Evolutionary conservation across 2,113 vertebrate genomes (phyloP).

Genomic region (Nycticebus coucang): DNA sequence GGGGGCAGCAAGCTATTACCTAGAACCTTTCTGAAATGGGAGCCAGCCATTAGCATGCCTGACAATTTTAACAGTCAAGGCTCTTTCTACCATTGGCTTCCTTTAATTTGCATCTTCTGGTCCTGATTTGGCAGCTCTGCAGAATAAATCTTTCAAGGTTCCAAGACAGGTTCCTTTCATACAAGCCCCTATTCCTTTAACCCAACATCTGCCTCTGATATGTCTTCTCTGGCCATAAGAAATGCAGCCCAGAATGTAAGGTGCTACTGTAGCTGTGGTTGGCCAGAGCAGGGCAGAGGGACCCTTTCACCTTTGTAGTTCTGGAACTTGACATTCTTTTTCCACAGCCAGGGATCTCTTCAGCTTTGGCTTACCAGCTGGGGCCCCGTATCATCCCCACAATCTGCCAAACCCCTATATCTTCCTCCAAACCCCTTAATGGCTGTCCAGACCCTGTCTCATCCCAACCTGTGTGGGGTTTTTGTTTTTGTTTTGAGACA

Average conservation of each 20-base stretch:
- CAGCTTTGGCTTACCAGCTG: background rate
- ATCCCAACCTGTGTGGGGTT: background rate
- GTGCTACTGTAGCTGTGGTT: background rate
- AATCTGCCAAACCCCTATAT: background rate
- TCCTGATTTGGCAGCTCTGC: constrained; percentile 5
- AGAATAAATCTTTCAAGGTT: constrained; percentile 13
- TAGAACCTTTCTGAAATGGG: constrained; percentile 8
- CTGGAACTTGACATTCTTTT: constrained; percentile 47
- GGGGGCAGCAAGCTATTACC: constrained; percentile 72
- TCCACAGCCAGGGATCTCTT: background rate
- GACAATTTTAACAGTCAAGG: constrained; percentile 16
- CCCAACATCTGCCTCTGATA: background rate
- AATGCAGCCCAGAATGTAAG: background rate
- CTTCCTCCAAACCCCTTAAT: constrained; percentile 40
- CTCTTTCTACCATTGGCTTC: background rate
- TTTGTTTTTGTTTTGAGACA: background rate
- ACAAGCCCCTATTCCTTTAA: background rate
- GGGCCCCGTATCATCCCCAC: background rate
- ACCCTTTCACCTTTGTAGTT: background rate
- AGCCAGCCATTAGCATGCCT: background rate
- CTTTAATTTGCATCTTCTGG: constrained; percentile 21
- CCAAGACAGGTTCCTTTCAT: background rate
- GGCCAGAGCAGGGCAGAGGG: background rate
- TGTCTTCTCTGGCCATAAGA: constrained; percentile 16
- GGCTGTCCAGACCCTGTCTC: background rate